Percentiles rank a stretch among this genome's conserved stretches.
These are phyloP conservation scores for Carassius auratus DNA, from an alignment of 2,113 vertebrate species.

Conservation along the genomic window DNA sequence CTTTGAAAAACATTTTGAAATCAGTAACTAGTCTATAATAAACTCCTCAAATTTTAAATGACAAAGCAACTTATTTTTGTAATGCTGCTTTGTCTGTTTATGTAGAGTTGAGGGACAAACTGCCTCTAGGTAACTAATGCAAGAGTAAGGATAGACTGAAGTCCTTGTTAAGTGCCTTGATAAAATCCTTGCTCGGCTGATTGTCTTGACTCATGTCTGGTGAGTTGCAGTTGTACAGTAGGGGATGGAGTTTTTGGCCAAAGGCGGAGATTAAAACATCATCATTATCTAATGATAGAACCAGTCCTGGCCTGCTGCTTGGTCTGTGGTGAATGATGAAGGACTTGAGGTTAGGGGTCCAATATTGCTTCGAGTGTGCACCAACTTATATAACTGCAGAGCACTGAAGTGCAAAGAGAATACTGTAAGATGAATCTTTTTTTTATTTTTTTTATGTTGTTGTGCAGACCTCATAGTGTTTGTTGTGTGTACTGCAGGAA, in stretches of 20 bases:
- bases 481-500: not conserved
- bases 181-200: not conserved
- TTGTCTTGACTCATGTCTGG: not conserved
- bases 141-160: not conserved
- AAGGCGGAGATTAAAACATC: not conserved
- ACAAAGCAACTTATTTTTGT: not conserved
- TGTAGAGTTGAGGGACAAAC: not conserved
- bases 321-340: slow-evolving; percentile 7
- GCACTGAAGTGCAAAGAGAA: not conserved
- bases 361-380: not conserved
- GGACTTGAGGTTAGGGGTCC: slow-evolving; percentile 30
- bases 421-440: not conserved
- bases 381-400: slow-evolving; percentile 27
- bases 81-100: not conserved
- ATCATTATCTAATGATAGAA: slow-evolving; percentile 12
- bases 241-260: slow-evolving; percentile 17
- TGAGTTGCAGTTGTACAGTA: not conserved
- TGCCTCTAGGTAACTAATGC: not conserved
- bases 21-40: not conserved
- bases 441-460: not conserved
- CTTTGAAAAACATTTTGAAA: too few relatives aligned
- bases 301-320: not conserved
- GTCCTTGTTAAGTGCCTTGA: slow-evolving; percentile 15
- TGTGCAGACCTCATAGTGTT: slow-evolving; percentile 5
- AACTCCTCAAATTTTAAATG: not conserved